Conservation (phyloP, 2,113 vertebrate species). For the Antennarius striatus region DNA sequence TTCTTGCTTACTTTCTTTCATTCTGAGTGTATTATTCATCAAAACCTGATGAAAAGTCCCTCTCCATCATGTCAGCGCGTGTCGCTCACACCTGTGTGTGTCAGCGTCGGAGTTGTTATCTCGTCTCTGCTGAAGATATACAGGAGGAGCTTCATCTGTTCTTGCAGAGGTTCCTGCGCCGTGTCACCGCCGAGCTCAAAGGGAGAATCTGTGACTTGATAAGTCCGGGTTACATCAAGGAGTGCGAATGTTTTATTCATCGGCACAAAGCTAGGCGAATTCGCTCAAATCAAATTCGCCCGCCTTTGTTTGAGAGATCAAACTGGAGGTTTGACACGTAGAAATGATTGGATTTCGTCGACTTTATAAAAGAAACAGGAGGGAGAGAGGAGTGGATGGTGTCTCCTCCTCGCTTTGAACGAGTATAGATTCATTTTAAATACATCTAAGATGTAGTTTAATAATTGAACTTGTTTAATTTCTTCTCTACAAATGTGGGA, state of each 20-base stretch:
- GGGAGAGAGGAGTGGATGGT: slow-evolving; percentile 13
- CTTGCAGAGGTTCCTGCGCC: slow-evolving; percentile 51
- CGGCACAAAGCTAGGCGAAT: slow-evolving; percentile 72
- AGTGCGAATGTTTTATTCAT: slow-evolving; percentile 82
- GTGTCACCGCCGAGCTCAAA: slow-evolving; percentile 65
- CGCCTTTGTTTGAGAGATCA: slow-evolving; percentile 79
- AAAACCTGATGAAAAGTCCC: slow-evolving; percentile 40
- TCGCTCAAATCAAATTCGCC: slow-evolving; percentile 77
- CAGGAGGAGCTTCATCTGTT: slow-evolving; percentile 52
- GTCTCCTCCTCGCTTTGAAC: background rate
- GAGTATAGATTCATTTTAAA: too few species aligned
- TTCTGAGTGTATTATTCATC: slow-evolving; percentile 41
- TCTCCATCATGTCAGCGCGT: slow-evolving; percentile 24
- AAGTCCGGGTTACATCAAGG: slow-evolving; percentile 79
- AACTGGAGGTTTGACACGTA: slow-evolving; percentile 74
- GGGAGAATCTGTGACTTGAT: slow-evolving; percentile 76
- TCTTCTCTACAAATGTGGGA: too few species aligned
- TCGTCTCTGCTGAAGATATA: slow-evolving; percentile 49
- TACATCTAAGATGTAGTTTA: too few species aligned
- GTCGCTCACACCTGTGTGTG: slow-evolving; percentile 36
- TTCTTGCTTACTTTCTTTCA: slow-evolving; percentile 24
- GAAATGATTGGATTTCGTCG: slow-evolving; percentile 77
- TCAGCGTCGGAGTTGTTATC: slow-evolving; percentile 41
- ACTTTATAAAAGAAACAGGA: slow-evolving; percentile 34
- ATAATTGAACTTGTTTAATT: too few species aligned